phyloP scores from a whole-genome alignment of 2,797 vertebrate genomes.

The Hypotaenidia philippensis region DNA sequence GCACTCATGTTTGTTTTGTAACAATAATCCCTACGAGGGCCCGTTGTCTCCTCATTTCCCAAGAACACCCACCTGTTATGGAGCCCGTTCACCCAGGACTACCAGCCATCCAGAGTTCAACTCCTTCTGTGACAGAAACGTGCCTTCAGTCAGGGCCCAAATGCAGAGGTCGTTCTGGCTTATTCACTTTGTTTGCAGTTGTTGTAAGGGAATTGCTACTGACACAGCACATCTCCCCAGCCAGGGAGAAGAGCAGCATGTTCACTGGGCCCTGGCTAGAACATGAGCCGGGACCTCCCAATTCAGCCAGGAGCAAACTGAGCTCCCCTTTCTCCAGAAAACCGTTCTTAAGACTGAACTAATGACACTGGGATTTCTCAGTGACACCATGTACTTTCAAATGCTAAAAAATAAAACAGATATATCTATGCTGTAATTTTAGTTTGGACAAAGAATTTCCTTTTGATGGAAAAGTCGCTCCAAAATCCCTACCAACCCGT shows the following conservation, averaged over 20 bases:
- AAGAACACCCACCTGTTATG: neutral
- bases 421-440: neutral
- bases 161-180: neutral
- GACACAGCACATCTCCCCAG: neutral
- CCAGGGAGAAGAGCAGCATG: neutral
- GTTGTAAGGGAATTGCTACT: neutral
- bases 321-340: neutral
- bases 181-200: neutral
- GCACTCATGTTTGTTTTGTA: neutral
- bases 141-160: neutral
- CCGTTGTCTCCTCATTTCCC: conserved; percentile 4
- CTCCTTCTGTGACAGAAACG: neutral
- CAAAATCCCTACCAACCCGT: neutral
- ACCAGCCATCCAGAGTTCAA: neutral
- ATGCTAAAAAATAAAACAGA: neutral
- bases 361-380: neutral
- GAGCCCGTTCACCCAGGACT: neutral
- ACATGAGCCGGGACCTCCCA: fast-evolving
- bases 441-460: neutral
- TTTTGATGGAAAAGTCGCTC: neutral
- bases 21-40: neutral
- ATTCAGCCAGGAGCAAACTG: neutral
- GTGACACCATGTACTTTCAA: neutral
- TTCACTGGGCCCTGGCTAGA: too few species aligned
- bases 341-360: neutral